Evolutionary conservation across 2,888 invertebrate genomes (phyloP), one percentile per base, ranked within the genome.

Genomic region (Pachliopta kotzebuea): DNA sequence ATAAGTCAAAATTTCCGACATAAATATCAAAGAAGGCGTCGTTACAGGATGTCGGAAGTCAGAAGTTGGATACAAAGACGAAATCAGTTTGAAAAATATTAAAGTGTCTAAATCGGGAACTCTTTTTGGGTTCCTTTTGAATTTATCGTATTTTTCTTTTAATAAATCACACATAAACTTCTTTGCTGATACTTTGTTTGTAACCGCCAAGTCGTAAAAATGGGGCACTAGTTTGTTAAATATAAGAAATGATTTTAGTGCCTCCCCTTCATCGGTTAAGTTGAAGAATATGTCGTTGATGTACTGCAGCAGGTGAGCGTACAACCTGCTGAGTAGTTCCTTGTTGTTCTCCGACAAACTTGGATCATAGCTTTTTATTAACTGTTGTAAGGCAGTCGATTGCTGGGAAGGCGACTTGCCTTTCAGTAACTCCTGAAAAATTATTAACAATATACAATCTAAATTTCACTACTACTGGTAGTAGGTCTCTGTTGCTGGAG

Each of bases 21-120:
- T 96, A 73, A 98, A 97, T 69, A 96, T 90, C 72, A 96, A 90
- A 72, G 93, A 91, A n/a, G 98, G 98, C 18, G 97, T 97, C n/a
- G 96, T 95, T 4, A 98, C 94, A 0, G 95, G 95, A 92, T 99
- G 98, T 52, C 95, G 93, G 80, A 96, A 97, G 86, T 99, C 98
- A 0, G 98, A 98, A 0, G 98, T 95, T 0, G 98, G 96, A 85
- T 96, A 99, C 62, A 98, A 80, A 54, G 96, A 84, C 9, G 96
- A 94, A 4, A 97, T 93, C 69, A 97, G 77, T 87, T 98, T 98
- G 67, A 98, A 94, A 77, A 97, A 95, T 69, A 98, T 87, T 50
- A 98, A 81, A 76, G 94, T 95, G 72, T 96, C 94, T 56, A 96
- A 79, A 61, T 92, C 89, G 0, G 96, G 96, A 76, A 94, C 94